Conservation (phyloP, 2,113 vertebrate genomes). For the Notiomystis cincta region DNA sequence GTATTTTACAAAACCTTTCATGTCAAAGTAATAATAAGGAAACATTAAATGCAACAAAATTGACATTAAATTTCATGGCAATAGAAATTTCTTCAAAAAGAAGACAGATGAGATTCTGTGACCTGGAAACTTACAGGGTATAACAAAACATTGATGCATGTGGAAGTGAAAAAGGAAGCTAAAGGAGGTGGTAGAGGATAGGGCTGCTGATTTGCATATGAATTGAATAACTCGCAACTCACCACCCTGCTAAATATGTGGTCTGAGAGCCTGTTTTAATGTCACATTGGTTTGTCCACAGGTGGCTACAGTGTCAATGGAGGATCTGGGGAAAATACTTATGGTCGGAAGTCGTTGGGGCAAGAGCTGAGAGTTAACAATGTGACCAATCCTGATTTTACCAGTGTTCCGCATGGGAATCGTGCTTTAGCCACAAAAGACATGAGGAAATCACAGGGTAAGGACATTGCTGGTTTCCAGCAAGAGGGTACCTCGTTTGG, state of each 20-base stretch:
- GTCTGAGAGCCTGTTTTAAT: neutral
- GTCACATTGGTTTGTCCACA: conserved; percentile 16
- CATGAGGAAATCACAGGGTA: conserved; percentile 99
- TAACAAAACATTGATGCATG: neutral
- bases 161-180: neutral
- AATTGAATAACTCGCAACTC: neutral
- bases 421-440: conserved; percentile 99
- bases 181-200: neutral
- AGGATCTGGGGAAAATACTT: conserved; percentile 95
- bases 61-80: neutral
- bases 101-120: neutral
- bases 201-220: neutral
- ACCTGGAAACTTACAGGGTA: neutral
- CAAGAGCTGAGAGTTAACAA: conserved; percentile 99
- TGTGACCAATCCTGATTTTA: conserved; percentile 93
- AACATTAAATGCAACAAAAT: neutral
- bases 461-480: neutral
- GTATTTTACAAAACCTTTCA: neutral
- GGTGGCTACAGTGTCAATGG: conserved; percentile 94
- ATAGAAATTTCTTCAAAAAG: neutral
- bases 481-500: neutral
- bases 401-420: conserved; percentile 97
- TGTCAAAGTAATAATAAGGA: neutral
- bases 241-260: neutral
- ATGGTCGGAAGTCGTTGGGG: conserved; percentile 99